Conservation (phyloP, 1,140 invertebrate genomes). For the Cataglyphis hispanica region DNA sequence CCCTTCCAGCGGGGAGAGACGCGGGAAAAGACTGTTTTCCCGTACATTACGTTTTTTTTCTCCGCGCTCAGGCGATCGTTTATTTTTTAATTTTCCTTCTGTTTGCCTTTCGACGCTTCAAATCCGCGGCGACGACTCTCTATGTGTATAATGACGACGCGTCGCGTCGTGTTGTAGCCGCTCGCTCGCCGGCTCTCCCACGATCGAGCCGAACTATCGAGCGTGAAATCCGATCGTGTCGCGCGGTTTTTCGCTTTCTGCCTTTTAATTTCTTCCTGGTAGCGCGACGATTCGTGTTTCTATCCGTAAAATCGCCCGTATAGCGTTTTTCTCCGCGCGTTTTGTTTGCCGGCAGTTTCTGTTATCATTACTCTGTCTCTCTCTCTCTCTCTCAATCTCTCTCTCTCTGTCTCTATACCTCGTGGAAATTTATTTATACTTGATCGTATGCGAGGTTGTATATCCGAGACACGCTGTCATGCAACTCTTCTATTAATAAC, state of each 20-base stretch:
- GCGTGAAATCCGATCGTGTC: slow-evolving; percentile 64
- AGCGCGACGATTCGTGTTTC: slow-evolving; percentile 14
- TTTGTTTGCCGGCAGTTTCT: slow-evolving; percentile 38
- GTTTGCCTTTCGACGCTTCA: slow-evolving; percentile 63
- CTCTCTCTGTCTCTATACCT: background rate
- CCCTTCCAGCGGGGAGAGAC: slow-evolving; percentile 29
- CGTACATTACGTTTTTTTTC: slow-evolving; percentile 60
- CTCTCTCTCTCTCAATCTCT: background rate
- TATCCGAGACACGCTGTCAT: slow-evolving; percentile 49
- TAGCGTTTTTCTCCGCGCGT: slow-evolving; percentile 1
- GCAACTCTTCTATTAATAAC: slow-evolving; percentile 52
- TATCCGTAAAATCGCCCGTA: slow-evolving; percentile 43
- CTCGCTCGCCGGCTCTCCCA: no score
- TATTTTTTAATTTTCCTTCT: slow-evolving; percentile 64
- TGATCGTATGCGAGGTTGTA: slow-evolving; percentile 33
- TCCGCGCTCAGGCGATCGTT: slow-evolving; percentile 45
- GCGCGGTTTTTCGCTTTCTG: slow-evolving; percentile 63
- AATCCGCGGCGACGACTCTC: slow-evolving; percentile 61
- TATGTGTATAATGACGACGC: slow-evolving; percentile 55
- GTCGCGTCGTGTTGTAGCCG: slow-evolving; percentile 57
- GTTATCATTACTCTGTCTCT: slow-evolving; percentile 42
- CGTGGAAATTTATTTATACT: slow-evolving; percentile 60
- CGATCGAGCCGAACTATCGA: slow-evolving; percentile 63
- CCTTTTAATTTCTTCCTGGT: slow-evolving; percentile 61
- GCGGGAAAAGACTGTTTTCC: slow-evolving; percentile 61